These are phyloP conservation scores for Cyanocitta stelleri DNA, from an alignment of 2,113 vertebrate genomes.

Conservation along the genomic window DNA sequence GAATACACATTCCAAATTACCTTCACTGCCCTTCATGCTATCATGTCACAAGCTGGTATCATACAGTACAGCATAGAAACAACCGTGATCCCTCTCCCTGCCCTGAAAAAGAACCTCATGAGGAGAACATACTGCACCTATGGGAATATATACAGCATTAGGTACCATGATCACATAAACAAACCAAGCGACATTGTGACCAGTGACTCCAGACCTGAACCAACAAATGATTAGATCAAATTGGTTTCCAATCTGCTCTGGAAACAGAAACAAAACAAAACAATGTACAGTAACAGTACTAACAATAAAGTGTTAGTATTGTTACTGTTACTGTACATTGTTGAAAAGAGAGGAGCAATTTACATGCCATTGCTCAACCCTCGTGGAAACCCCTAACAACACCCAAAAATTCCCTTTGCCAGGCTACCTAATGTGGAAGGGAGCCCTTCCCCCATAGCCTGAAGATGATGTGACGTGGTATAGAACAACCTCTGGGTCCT, in stretches of 20 bases:
- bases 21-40: not conserved
- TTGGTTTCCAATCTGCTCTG: not conserved
- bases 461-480: not conserved
- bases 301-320: not conserved
- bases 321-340: not conserved
- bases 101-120: not conserved
- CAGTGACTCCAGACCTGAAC: not conserved
- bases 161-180: not conserved
- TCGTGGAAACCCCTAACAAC: not conserved
- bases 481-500: not conserved
- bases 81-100: not conserved
- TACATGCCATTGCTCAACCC: no score
- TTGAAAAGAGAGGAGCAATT: fast-evolving
- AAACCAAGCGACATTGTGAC: not conserved
- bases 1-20: not conserved
- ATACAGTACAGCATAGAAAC: not conserved
- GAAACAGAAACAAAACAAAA: not conserved
- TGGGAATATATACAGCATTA: no score
- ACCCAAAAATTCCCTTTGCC: not conserved
- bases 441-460: not conserved
- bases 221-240: not conserved
- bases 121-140: not conserved
- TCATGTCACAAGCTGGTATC: not conserved
- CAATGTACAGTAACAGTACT: not conserved
- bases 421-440: not conserved